Percentiles rank a stretch among this genome's conserved stretches.
phyloP scores from a whole-genome alignment of 2,797 vertebrate species.

The Hippocampus kuda region DNA sequence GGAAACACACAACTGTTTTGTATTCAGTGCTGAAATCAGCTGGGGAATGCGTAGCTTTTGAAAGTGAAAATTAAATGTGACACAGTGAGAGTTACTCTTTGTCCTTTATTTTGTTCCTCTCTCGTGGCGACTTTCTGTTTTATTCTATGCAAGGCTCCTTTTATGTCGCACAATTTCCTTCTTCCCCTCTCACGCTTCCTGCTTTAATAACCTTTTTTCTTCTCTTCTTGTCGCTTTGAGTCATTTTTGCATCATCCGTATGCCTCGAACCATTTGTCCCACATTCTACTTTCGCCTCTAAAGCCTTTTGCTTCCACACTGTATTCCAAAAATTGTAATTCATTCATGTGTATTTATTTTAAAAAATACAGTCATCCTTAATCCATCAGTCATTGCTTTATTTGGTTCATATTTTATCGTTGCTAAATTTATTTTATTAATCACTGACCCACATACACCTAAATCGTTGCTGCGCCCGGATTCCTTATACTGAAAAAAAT shows the following conservation, averaged over 20 bases:
- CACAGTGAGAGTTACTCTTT: conserved; percentile 60
- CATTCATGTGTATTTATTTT: background rate
- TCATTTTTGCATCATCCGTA: conserved; percentile 16
- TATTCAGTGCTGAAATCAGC: conserved; percentile 56
- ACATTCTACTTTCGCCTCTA: background rate
- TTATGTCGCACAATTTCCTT: conserved; percentile 34
- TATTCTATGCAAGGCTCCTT: conserved; percentile 38
- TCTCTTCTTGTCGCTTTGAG: conserved; percentile 12
- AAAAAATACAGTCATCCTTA: background rate
- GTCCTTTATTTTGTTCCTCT: conserved; percentile 58
- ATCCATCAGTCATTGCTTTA: background rate
- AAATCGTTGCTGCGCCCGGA: too few species aligned
- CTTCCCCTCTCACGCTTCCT: conserved; percentile 29
- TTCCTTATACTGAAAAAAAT: too few species aligned
- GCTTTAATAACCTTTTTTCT: conserved; percentile 21
- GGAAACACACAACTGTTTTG: conserved; percentile 49
- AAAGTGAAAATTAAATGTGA: conserved; percentile 63
- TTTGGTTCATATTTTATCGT: background rate
- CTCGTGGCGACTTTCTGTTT: conserved; percentile 37
- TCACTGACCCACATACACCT: background rate
- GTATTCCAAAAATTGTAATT: background rate
- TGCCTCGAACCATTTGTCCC: background rate
- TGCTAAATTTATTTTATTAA: background rate
- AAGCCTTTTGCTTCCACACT: background rate
- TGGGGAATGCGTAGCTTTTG: conserved; percentile 52